phyloP scores from a whole-genome alignment of 2,113 vertebrate genomes.

The Sardina pilchardus region DNA sequence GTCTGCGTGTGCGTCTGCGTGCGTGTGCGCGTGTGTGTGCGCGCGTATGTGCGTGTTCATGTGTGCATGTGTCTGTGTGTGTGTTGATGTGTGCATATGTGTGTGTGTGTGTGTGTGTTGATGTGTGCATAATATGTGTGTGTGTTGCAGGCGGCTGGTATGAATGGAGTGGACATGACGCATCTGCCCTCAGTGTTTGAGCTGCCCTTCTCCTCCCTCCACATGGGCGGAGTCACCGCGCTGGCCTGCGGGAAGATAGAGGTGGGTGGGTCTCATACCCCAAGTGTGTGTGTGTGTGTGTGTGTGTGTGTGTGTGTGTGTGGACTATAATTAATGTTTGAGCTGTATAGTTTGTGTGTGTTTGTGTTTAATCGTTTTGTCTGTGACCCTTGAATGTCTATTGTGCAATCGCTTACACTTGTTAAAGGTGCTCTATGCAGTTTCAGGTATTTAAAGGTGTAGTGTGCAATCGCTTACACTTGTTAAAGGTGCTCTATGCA shows the following conservation, averaged over 20 bases:
- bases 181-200: constrained; percentile 15
- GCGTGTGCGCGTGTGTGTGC: neutral
- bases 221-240: constrained; percentile 55
- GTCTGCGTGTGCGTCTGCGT: neutral
- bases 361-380: too few species aligned
- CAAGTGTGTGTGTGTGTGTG: neutral
- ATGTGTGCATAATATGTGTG: constrained; percentile 33
- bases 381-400: too few species aligned
- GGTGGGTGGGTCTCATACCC: constrained; percentile 51
- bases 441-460: too few species aligned
- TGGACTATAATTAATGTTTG: neutral
- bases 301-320: constrained; percentile 20
- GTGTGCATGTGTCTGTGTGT: neutral
- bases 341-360: too few species aligned
- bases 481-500: too few species aligned
- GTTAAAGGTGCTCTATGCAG: too few species aligned
- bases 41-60: neutral
- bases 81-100: neutral
- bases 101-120: neutral
- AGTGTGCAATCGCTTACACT: too few species aligned
- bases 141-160: constrained; percentile 37
- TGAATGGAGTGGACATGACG: too few species aligned
- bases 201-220: constrained; percentile 56
- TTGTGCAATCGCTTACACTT: too few species aligned
- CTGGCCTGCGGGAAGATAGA: constrained; percentile 53